A percentile compares a stretch with the other conserved stretches of the same genome.
phyloP scores from a whole-genome alignment of 2,797 vertebrate species.

The Garrulus glandarius region DNA sequence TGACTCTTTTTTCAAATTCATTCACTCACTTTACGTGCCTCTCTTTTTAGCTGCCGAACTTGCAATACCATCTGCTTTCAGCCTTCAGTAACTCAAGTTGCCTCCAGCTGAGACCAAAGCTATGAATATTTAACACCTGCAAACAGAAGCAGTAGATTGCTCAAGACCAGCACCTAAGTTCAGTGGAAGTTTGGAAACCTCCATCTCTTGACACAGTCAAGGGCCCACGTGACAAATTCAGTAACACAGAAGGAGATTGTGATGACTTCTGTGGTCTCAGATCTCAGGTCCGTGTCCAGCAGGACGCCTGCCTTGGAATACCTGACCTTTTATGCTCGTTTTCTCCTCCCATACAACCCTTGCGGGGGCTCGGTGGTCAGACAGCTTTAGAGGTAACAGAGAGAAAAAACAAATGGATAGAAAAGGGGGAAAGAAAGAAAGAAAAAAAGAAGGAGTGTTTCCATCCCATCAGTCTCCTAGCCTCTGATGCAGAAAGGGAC shows the following conservation, averaged over 20 bases:
- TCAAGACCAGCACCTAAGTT: neutral
- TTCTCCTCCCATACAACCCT: neutral
- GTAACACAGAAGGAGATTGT: neutral
- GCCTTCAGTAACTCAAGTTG: neutral
- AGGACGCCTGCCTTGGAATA: neutral
- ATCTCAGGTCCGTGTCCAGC: neutral
- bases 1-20: conserved; percentile 13
- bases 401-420: neutral
- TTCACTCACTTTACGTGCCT: conserved; percentile 5
- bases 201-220: neutral
- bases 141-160: neutral
- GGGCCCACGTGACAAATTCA: neutral
- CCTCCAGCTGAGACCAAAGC: neutral
- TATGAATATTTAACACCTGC: conserved; percentile 33
- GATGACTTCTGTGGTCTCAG: neutral
- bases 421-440: neutral
- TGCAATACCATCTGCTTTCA: conserved; percentile 40
- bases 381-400: neutral
- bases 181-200: neutral
- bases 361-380: neutral
- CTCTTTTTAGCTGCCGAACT: neutral
- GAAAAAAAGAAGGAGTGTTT: neutral
- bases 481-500: neutral
- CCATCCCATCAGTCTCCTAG: neutral
- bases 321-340: neutral